A percentile compares a stretch with the other conserved stretches of the same genome.
phyloP scores from a whole-genome alignment of 2,797 vertebrate species.

The Sebastolobus alascanus region DNA sequence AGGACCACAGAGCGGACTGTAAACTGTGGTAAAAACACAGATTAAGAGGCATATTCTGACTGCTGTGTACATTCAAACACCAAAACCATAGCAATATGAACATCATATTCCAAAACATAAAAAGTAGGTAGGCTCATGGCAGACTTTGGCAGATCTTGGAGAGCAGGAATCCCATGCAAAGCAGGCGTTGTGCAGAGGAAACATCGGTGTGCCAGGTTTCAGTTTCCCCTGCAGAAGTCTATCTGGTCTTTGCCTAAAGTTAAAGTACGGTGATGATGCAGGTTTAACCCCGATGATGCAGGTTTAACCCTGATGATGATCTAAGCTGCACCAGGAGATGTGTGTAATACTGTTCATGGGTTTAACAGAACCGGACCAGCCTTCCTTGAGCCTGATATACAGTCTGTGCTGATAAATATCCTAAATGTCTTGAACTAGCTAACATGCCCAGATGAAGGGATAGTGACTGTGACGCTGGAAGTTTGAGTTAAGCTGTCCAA shows the following conservation, averaged over 20 bases:
- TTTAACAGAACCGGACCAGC: neutral
- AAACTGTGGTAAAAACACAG: too few relatives aligned
- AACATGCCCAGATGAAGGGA: neutral
- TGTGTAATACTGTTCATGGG: neutral
- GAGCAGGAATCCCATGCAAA: neutral
- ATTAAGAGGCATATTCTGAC: too few relatives aligned
- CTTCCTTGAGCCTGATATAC: neutral
- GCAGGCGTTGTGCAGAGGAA: neutral
- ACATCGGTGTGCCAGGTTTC: conserved; percentile 1
- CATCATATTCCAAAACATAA: neutral
- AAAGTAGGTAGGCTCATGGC: neutral
- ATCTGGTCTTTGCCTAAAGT: neutral
- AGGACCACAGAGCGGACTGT: too few relatives aligned
- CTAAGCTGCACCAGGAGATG: neutral
- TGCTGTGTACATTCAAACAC: neutral
- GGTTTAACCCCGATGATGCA: neutral
- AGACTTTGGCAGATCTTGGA: neutral
- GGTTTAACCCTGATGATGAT: neutral
- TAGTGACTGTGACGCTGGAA: neutral
- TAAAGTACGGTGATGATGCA: neutral
- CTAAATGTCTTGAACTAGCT: neutral
- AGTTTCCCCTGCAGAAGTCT: neutral
- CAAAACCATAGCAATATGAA: neutral
- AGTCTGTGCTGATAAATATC: neutral
- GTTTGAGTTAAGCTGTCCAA: neutral